Percentiles rank a stretch among this genome's conserved stretches.
Evolutionary conservation across 2,797 vertebrate genomes (phyloP).

Genomic region (Oreochromis grahami): DNA sequence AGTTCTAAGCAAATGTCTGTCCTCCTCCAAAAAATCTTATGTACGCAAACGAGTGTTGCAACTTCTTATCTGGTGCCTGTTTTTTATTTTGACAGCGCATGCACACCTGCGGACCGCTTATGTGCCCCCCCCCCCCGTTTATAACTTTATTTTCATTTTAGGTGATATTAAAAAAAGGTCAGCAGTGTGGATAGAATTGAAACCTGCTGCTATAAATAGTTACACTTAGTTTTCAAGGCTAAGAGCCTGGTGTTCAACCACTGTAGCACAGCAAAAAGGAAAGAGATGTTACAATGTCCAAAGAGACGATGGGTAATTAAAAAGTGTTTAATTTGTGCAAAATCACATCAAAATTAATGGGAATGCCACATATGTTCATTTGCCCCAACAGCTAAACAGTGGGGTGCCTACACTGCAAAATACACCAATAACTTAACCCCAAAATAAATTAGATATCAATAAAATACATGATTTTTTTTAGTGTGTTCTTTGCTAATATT

Average conservation of each 20-base stretch:
- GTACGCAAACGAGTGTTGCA: fast-evolving
- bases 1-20: neutral
- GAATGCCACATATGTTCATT: neutral
- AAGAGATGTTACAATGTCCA: neutral
- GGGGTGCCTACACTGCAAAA: neutral
- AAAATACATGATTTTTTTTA: neutral
- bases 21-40: neutral
- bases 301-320: neutral
- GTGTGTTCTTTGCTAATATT: neutral
- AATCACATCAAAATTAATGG: neutral
- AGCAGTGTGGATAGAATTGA: neutral
- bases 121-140: fast-evolving
- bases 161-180: neutral
- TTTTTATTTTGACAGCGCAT: neutral
- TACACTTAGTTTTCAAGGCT: neutral
- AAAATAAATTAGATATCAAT: neutral
- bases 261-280: neutral
- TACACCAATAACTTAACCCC: neutral
- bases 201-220: neutral
- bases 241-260: neutral
- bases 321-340: neutral
- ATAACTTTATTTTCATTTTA: neutral
- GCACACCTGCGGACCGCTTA: neutral
- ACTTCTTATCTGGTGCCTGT: neutral
- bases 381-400: neutral